Percentiles rank a stretch among this genome's conserved stretches.
phyloP scores from a whole-genome alignment of 1,140 invertebrate species.

The Chironomus striatipennis region DNA sequence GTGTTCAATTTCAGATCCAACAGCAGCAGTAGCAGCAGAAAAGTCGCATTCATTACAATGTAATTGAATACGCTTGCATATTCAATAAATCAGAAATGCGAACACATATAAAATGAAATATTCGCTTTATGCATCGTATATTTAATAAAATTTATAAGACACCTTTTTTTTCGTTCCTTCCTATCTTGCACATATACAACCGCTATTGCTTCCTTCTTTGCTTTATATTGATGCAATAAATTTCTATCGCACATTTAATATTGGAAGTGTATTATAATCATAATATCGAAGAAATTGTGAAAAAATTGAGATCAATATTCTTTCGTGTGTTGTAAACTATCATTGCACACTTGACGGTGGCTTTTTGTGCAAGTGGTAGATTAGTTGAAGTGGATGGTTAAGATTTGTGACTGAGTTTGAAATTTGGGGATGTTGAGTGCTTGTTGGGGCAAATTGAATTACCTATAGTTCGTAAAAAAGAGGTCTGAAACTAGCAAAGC shows the following conservation, averaged over 20 bases:
- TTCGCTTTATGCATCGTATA: constrained; percentile 20
- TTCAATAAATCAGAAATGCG: constrained; percentile 23
- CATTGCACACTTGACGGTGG: neutral
- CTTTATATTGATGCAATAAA: constrained; percentile 4
- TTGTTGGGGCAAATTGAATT: too few species aligned
- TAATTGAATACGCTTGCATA: constrained; percentile 19
- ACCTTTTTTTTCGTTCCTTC: neutral
- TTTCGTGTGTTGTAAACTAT: neutral
- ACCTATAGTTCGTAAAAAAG: too few species aligned
- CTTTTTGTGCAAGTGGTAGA: too few species aligned
- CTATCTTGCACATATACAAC: neutral
- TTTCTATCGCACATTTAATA: constrained; percentile 17
- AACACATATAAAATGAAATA: constrained; percentile 23
- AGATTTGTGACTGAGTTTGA: too few species aligned
- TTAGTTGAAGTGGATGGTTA: too few species aligned
- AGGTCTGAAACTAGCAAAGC: too few species aligned
- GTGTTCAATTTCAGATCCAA: neutral
- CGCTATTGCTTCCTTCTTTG: too few species aligned
- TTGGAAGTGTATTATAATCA: neutral
- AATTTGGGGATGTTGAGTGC: too few species aligned
- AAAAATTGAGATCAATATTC: constrained; percentile 22
- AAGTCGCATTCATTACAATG: constrained; percentile 22
- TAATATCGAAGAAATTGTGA: neutral
- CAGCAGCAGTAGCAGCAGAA: neutral
- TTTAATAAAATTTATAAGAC: constrained; percentile 24